Evolutionary conservation across 2,113 vertebrate species (phyloP), one percentile per base, ranked within the genome.

Genomic region (Agelaius tricolor): DNA sequence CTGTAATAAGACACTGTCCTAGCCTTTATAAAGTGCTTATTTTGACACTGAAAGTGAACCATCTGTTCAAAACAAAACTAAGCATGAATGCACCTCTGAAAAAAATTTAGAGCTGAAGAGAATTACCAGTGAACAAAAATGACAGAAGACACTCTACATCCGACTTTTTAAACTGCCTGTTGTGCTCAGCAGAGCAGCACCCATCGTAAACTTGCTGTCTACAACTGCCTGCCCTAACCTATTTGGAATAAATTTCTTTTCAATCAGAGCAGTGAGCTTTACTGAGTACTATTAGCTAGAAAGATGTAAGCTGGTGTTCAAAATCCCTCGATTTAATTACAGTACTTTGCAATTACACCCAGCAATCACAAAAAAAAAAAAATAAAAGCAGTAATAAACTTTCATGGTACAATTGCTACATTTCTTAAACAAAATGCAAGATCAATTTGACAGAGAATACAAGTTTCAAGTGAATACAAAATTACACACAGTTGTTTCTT

Each of bases 51-150:
- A 47, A 63, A 72, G 39, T 11, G 8, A 27, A 46, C 13, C 2
- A 22, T 14, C 13, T 84, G 31, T 37, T 78, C 43, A 71, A 87
- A 89, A 51, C 23, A 65, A 84, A 74, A 33, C 35, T 44, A 65
- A 84, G 24, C 24, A 65, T 3, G 0, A 87, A 43, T 23, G 20
- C 4, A 33, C 0, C 0, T 17, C 37, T 43, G 13, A 80, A 51
- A 68, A 47, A 46, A 66, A 17, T 2, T 24, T 13, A 15, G 17
- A 51, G 26, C 41, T 39, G 2, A 62, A 63, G 9, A 76, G 47
- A 92, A 83, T 9, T 17, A 68, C 21, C 24, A 66, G 19, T 18
- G 15, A 31, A 11, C 1, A 6, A 73, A 86, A 49, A 0, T 18
- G 31, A 66, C 51, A 74, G 10, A 81, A 16, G 13, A 35, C 27